A percentile compares a stretch with the other conserved stretches of the same genome.
phyloP scores from a whole-genome alignment of 2,113 vertebrate species.

The Conger conger region DNA sequence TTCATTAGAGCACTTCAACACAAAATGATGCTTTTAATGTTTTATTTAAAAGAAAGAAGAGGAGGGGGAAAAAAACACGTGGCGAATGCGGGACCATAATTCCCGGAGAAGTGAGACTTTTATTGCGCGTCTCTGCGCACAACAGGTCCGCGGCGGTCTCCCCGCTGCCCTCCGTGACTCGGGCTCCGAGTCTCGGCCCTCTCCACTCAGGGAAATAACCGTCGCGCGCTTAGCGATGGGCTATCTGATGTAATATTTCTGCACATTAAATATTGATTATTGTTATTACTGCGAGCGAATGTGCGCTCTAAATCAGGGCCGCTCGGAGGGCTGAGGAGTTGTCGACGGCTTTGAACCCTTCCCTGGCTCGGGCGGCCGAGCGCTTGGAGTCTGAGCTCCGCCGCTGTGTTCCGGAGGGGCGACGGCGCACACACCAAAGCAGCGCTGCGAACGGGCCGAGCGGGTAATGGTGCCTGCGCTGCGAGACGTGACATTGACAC shows the following conservation, averaged over 20 bases:
- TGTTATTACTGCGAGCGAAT: conserved; percentile 24
- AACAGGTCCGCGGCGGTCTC: not conserved
- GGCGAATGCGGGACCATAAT: not conserved
- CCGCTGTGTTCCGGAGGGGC: not conserved
- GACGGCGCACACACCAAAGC: not conserved
- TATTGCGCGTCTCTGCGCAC: not conserved
- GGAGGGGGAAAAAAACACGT: not conserved
- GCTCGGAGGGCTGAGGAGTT: not conserved
- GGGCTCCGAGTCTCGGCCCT: not conserved
- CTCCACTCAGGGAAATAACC: not conserved
- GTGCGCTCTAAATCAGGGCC: conserved; percentile 21
- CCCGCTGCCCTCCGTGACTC: conserved; percentile 2
- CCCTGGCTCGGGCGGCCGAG: not conserved
- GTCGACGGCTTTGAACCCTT: not conserved
- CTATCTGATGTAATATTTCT: conserved; percentile 25
- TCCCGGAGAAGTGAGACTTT: not conserved
- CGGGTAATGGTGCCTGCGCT: not conserved
- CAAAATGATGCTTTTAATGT: conserved; percentile 7
- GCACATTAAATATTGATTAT: conserved; percentile 35
- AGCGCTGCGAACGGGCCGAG: not conserved
- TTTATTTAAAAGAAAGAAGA: conserved; percentile 2
- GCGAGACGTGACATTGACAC: not conserved
- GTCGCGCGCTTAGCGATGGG: not conserved
- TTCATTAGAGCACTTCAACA: conserved; percentile 1
- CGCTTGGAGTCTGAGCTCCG: not conserved